These are phyloP conservation scores for Amazona ochrocephala DNA, from an alignment of 2,797 vertebrate genomes.

Conservation along the genomic window DNA sequence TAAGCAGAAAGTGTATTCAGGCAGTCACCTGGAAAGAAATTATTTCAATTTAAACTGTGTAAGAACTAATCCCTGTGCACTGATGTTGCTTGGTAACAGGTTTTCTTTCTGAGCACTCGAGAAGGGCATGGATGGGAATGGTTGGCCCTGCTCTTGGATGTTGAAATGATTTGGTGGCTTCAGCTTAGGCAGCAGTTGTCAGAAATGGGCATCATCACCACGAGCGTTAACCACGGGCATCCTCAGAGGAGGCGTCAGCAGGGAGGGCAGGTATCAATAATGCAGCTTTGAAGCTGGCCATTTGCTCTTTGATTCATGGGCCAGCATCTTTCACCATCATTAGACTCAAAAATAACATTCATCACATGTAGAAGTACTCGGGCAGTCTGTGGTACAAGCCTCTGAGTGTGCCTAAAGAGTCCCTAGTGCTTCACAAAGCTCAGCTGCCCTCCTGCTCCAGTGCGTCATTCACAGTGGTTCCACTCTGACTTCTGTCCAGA, in stretches of 20 bases:
- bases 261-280: background rate
- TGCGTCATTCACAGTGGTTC: background rate
- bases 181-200: background rate
- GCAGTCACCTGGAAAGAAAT: background rate
- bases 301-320: background rate
- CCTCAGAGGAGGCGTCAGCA: rapidly evolving
- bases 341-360: background rate
- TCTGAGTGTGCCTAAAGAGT: background rate
- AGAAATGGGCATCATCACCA: rapidly evolving
- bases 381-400: background rate
- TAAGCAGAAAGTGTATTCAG: background rate
- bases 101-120: background rate
- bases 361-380: background rate
- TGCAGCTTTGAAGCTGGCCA: rapidly evolving
- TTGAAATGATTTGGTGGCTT: background rate
- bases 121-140: background rate
- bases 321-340: background rate
- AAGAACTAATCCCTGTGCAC: background rate
- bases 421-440: background rate
- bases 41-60: background rate
- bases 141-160: rapidly evolving
- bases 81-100: background rate
- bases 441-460: background rate
- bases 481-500: constrained; percentile 32
- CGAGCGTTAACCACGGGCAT: background rate